These are phyloP conservation scores for Tachypleus tridentatus DNA, from an alignment of 1,140 invertebrate species.

Conservation along the genomic window DNA sequence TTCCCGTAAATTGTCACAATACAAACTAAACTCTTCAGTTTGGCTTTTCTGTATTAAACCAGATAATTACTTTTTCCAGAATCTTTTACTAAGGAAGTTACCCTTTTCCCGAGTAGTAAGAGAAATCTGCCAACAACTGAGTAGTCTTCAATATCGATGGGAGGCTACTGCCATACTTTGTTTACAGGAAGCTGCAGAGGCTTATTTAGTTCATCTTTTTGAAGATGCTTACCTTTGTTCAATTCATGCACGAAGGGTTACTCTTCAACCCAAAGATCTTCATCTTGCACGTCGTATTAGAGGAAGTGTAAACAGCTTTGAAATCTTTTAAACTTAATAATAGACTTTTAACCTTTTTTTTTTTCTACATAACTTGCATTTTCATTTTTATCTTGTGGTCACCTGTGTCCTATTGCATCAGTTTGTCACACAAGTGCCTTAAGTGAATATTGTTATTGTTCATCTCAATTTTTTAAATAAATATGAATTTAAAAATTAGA, in stretches of 20 bases:
- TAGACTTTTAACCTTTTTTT: no score
- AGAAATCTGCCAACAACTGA: conserved; percentile 64
- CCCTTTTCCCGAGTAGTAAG: conserved; percentile 35
- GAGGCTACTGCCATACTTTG: conserved; percentile 17
- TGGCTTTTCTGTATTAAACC: no score
- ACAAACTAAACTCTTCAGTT: no score
- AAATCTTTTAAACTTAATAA: no score
- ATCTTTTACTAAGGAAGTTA: conserved; percentile 45
- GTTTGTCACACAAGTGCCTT: no score
- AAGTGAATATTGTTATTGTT: no score
- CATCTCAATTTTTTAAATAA: no score
- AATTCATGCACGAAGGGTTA: conserved; percentile 32
- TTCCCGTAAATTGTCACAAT: no score
- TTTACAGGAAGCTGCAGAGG: conserved; percentile 32
- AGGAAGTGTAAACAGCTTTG: conserved; percentile 4
- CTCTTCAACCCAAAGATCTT: conserved; percentile 31
- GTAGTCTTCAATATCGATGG: conserved; percentile 27
- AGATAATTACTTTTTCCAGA: conserved; percentile 4
- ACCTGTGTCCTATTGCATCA: no score
- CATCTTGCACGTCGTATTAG: conserved; percentile 30
- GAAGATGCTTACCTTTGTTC: conserved; percentile 33
- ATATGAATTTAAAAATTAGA: no score
- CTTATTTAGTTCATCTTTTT: conserved; percentile 31
- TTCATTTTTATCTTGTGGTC: no score
- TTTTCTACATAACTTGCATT: no score